Evolutionary conservation across 2,888 invertebrate species (phyloP), one percentile per base, ranked within the genome.

Genomic region (Drosophila eohydei): DNA sequence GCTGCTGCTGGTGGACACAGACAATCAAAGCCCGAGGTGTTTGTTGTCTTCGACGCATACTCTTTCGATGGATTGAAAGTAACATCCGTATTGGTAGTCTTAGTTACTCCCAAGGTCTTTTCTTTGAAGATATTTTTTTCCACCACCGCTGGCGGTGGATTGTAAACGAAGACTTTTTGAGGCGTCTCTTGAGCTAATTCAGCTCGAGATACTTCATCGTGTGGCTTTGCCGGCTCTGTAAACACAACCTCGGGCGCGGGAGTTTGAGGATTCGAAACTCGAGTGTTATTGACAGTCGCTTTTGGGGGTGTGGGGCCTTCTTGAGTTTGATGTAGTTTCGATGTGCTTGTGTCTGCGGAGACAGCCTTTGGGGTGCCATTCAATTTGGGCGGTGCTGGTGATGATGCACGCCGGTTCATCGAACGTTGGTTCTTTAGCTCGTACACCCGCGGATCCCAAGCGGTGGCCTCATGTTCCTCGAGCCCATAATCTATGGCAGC

Each of bases 1-100:
- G 8, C 2, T n/a, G 28, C n/a, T 11, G 11, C 2, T 50, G 4
- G 3, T 36, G 11, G 56, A 2, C 57, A 69, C 3, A 62, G 28
- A 7, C 59, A 74, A 8, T 74, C 30, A 12, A 58, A n/a, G 5
- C 68, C 81, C 0, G 70, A 16, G 0, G 80, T 63, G 26, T 81
- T 83, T n/a, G 87, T 83, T 2, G 61, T 76, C 59, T 87, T 83
- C n/a, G 60, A 28, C 4, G 79, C 72, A n/a, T 34, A 83, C 41
- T 50, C 52, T 34, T 87, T 83, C 0, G 72, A 65, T 0, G 83
- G 87, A 73, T 83, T 61, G 4, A 81, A 76, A 8, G 65, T 64
- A 2, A 81, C 28, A 16, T 81, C 87, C 2, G 83, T 83, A 28
- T 83, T 83, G n/a, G 55, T 72, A 9, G 30, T 6, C 30, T 68